Evolutionary conservation across 1,140 invertebrate species (phyloP).

Genomic region (Cydia strobilella): DNA sequence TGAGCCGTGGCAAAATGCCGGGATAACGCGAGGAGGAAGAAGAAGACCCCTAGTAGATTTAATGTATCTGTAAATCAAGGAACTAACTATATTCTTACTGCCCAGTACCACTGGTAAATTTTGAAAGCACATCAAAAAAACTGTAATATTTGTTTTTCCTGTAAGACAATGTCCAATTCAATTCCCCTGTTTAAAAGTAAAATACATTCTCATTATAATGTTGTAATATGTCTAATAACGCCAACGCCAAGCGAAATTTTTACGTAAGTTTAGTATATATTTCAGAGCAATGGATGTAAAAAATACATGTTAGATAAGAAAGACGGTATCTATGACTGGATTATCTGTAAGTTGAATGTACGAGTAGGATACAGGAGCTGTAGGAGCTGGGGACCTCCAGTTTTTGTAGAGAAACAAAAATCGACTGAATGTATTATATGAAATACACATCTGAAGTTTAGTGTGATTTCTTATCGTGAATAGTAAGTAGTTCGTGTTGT

Average conservation of each 20-base stretch:
- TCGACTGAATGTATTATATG: constrained; percentile 30
- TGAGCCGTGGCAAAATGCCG: too few species aligned
- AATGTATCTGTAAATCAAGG: not conserved
- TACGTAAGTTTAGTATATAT: constrained; percentile 23
- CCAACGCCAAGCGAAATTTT: constrained; percentile 10
- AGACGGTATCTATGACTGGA: constrained; percentile 22
- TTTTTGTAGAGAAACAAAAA: constrained; percentile 14
- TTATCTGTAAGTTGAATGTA: constrained; percentile 28
- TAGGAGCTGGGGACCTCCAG: not conserved
- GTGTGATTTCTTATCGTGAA: constrained; percentile 30
- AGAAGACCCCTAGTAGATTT: not conserved
- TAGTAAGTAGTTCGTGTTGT: constrained; percentile 30
- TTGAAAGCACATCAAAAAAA: not conserved
- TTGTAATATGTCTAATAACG: constrained; percentile 14
- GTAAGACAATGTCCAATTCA: not conserved
- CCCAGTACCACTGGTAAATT: not conserved
- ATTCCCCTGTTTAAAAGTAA: not conserved
- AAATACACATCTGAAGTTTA: constrained; percentile 14
- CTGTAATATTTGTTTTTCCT: not conserved
- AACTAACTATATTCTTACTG: not conserved
- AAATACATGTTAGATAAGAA: constrained; percentile 18
- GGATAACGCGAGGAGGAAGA: too few species aligned
- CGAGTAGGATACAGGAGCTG: constrained; percentile 13
- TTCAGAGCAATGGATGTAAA: constrained; percentile 28
- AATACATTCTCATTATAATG: not conserved